Percentiles rank a stretch among this genome's conserved stretches.
Evolutionary conservation across 1,140 invertebrate species (phyloP).

Genomic region (Bicyclus anynana): DNA sequence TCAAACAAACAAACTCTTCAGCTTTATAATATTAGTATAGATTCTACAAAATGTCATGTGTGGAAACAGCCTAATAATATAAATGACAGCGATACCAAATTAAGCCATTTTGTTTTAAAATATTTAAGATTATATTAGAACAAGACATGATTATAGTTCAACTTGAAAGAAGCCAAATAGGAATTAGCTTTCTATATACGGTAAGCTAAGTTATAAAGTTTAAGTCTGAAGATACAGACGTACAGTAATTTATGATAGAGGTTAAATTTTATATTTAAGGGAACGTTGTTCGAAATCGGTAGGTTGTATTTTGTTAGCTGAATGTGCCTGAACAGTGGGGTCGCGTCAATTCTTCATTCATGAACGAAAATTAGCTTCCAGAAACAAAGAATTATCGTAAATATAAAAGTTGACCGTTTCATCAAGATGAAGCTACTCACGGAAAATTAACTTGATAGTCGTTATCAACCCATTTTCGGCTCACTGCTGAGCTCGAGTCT

Average conservation of each 20-base stretch:
- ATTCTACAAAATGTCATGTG: too few relatives aligned
- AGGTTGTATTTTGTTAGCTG: conserved; percentile 55
- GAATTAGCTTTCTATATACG: conserved; percentile 61
- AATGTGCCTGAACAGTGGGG: conserved; percentile 46
- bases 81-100: conserved; percentile 67
- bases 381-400: too few relatives aligned
- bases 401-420: too few relatives aligned
- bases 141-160: conserved; percentile 76
- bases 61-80: conserved; percentile 35
- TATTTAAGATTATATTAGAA: conserved; percentile 52
- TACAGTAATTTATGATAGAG: conserved; percentile 50
- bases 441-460: too few relatives aligned
- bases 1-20: too few relatives aligned
- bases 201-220: conserved; percentile 35
- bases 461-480: too few relatives aligned
- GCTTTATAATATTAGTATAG: too few relatives aligned
- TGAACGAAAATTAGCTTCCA: too few relatives aligned
- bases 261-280: conserved; percentile 20
- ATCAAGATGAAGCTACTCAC: too few relatives aligned
- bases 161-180: conserved; percentile 76
- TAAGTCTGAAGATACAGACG: conserved; percentile 30
- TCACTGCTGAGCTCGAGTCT: too few relatives aligned
- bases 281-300: conserved; percentile 10
- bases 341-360: conserved; percentile 46
- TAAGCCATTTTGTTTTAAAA: conserved; percentile 65